phyloP scores from a whole-genome alignment of 2,888 invertebrate species.

The Cryptocheilus praepositus region DNA sequence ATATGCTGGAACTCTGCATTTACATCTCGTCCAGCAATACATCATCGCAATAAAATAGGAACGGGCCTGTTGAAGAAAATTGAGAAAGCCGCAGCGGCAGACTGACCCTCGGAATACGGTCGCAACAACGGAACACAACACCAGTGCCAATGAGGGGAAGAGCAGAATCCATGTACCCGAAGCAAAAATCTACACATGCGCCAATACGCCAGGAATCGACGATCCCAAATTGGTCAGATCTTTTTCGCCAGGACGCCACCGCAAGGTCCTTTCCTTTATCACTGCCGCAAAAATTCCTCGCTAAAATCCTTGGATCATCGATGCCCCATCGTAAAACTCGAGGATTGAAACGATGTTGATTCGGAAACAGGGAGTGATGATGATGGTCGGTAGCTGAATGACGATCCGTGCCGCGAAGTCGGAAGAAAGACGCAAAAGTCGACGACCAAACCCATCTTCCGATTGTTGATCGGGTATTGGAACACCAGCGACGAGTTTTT shows the following conservation, averaged over 20 bases:
- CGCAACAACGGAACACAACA: neutral
- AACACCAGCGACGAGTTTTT: constrained; percentile 20
- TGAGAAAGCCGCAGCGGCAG: constrained; percentile 9
- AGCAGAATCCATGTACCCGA: constrained; percentile 29
- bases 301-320: too few relatives aligned
- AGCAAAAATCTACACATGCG: too few relatives aligned
- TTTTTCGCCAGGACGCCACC: too few relatives aligned
- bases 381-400: constrained; percentile 15
- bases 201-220: too few relatives aligned
- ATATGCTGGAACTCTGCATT: constrained; percentile 64
- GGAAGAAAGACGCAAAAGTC: neutral
- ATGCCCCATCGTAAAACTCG: constrained; percentile 9
- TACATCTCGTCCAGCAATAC: constrained; percentile 1
- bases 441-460: constrained; percentile 8
- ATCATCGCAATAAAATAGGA: neutral
- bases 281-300: too few relatives aligned
- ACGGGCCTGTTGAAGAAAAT: constrained; percentile 25
- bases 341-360: constrained; percentile 35
- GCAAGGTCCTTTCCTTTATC: too few relatives aligned
- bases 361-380: constrained; percentile 23
- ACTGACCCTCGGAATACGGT: neutral
- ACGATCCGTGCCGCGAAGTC: constrained; percentile 23
- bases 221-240: too few relatives aligned
- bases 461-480: constrained; percentile 17
- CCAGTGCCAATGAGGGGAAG: neutral